Conservation (phyloP, 2,888 invertebrate genomes). For the Philonicus albiceps region DNA sequence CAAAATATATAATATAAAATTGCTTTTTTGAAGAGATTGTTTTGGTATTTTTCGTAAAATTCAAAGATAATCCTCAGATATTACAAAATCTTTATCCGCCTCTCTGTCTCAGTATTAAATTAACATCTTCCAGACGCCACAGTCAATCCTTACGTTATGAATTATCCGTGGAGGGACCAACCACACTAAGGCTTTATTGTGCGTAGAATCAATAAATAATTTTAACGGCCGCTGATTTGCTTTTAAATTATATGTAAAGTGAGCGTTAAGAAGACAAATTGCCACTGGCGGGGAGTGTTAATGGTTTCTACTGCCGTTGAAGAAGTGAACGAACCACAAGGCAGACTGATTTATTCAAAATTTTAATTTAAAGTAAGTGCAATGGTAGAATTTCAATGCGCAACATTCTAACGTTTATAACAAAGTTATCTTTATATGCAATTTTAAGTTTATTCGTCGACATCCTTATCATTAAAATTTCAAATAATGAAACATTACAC, state of each 20-base stretch:
- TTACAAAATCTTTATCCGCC: neutral
- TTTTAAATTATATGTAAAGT: slow-evolving; percentile 57
- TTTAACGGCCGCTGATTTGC: slow-evolving; percentile 54
- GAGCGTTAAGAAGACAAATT: slow-evolving; percentile 61
- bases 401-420: neutral
- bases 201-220: slow-evolving; percentile 54
- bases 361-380: neutral
- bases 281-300: slow-evolving; percentile 55
- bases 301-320: slow-evolving; percentile 43
- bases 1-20: too few species aligned
- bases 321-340: neutral
- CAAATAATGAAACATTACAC: neutral
- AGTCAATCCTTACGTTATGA: neutral
- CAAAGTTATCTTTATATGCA: neutral
- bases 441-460: neutral
- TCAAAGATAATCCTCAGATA: neutral
- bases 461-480: neutral
- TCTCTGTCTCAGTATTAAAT: neutral
- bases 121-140: neutral
- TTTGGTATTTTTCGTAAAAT: neutral
- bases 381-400: neutral
- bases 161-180: neutral
- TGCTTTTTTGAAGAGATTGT: too few species aligned
- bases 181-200: neutral
- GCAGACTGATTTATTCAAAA: neutral